Evolutionary conservation across 2,797 vertebrate genomes (phyloP), one percentile per base, ranked within the genome.

Genomic region (Schizopygopsis pylzovi): DNA sequence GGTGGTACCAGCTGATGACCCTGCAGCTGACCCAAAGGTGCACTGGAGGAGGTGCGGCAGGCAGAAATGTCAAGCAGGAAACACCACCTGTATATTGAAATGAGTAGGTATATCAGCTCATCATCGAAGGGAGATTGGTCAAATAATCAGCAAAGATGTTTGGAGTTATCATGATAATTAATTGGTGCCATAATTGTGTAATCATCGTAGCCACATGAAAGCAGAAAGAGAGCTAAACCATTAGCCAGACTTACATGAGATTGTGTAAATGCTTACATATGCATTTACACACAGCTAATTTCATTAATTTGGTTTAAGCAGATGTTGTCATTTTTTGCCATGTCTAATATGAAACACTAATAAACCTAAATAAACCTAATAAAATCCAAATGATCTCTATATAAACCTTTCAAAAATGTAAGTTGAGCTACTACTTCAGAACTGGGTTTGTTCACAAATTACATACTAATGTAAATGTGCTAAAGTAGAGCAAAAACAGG

Each of bases 71-170:
- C 28, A 28, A 28, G 28, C 28, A 28, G 28, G 28, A 28, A 28
- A 28, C 28, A 28, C 28, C 28, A 28, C 28, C 28, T 28, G 28
- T 28, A 28, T 28, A 28, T 28, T 28, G 28, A 28, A 28, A 28
- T 28, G 28, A 28, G 0, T 12, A 52, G 52, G 39, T 72, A 79
- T 41, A 83, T 72, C 54, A 72, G 56, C 41, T 80, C 45, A 87
- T 87, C 56, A 41, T 37, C 49, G 67, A 72, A 67, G 39, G 28
- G n/a, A 28, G 81, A 82, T 72, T 83, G 39, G 72, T 70, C 73
- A 78, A 79, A 87, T 73, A 83, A 80, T 86, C 61, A 12, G 18
- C 63, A 45, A 72, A 65, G n/a, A 65, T 78, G 47, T 83, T 70
- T 87, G 67, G 15, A 78, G 54, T 79, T 73, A 83, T 83, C 67